Percentiles rank a stretch among this genome's conserved stretches.
Evolutionary conservation across 2,113 vertebrate genomes (phyloP).

Genomic region (Aegithalos caudatus): DNA sequence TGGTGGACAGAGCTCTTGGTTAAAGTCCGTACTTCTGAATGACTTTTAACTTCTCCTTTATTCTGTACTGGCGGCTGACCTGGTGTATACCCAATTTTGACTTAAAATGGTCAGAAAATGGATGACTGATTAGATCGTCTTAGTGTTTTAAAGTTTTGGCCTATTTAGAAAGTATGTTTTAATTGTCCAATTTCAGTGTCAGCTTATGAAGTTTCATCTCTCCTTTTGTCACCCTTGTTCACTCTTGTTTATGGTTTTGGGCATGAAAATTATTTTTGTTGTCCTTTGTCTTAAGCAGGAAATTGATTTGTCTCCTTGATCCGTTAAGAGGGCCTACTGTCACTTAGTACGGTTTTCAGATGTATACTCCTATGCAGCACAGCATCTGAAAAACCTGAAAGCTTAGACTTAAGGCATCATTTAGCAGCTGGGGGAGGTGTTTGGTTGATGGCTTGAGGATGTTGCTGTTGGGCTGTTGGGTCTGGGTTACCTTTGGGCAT

Average conservation of each 20-base stretch:
- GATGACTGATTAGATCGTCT: rapidly evolving
- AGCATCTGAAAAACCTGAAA: background rate
- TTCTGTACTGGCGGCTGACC: too few relatives aligned
- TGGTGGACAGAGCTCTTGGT: too few relatives aligned
- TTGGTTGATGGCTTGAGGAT: background rate
- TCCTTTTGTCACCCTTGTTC: background rate
- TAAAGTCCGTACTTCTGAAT: too few relatives aligned
- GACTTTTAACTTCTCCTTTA: too few relatives aligned
- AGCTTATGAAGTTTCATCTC: background rate
- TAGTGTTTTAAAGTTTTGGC: too few relatives aligned
- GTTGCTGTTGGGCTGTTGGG: background rate
- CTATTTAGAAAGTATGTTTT: too few relatives aligned
- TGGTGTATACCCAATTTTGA: rapidly evolving
- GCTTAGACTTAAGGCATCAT: background rate
- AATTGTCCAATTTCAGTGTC: too few relatives aligned
- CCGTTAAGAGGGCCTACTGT: background rate
- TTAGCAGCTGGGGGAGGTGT: background rate
- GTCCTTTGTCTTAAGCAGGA: background rate
- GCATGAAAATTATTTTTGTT: background rate
- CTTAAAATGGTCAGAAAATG: background rate
- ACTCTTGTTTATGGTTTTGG: rapidly evolving
- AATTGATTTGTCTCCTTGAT: background rate
- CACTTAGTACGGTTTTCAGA: background rate
- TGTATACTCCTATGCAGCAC: rapidly evolving
- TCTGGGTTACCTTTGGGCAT: background rate